Conservation (phyloP, 2,113 vertebrate genomes). For the Pollachius pollachius region DNA sequence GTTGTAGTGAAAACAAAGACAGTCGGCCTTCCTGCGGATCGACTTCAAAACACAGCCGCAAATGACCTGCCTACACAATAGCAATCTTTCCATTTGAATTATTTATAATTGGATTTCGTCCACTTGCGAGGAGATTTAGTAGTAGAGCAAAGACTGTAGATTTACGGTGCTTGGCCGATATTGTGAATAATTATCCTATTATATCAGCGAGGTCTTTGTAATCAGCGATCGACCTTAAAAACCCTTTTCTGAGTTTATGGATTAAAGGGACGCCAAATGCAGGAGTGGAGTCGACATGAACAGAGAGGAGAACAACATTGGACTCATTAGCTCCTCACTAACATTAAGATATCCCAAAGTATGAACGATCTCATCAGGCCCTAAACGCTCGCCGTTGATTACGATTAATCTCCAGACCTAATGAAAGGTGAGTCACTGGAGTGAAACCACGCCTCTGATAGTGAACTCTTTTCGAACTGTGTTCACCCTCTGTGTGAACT, state of each 20-base stretch:
- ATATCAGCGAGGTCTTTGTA: too few relatives aligned
- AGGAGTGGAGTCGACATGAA: too few relatives aligned
- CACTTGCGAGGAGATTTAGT: too few relatives aligned
- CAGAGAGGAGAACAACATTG: too few relatives aligned
- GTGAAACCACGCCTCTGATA: slow-evolving; percentile 11
- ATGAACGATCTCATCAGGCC: slow-evolving; percentile 29
- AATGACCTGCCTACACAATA: slow-evolving; percentile 16
- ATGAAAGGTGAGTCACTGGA: slow-evolving; percentile 34
- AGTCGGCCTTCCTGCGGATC: slow-evolving; percentile 27
- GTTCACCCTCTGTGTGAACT: too few relatives aligned
- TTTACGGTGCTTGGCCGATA: not conserved
- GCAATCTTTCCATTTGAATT: too few relatives aligned
- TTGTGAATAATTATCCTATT: not conserved
- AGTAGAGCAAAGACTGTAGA: not conserved
- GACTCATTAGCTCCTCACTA: too few relatives aligned
- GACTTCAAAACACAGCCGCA: slow-evolving; percentile 22
- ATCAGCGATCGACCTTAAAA: not conserved
- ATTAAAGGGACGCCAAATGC: too few relatives aligned
- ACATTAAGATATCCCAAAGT: slow-evolving; percentile 2
- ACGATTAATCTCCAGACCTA: slow-evolving; percentile 53
- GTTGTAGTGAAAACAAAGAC: slow-evolving; percentile 37
- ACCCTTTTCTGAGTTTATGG: not conserved
- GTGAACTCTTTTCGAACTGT: too few relatives aligned
- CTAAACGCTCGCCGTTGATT: slow-evolving; percentile 53
- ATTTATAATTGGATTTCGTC: too few relatives aligned